A percentile compares a stretch with the other conserved stretches of the same genome.
These are phyloP conservation scores for Cuniculus paca DNA, from an alignment of 2,797 vertebrate genomes.

Conservation along the genomic window DNA sequence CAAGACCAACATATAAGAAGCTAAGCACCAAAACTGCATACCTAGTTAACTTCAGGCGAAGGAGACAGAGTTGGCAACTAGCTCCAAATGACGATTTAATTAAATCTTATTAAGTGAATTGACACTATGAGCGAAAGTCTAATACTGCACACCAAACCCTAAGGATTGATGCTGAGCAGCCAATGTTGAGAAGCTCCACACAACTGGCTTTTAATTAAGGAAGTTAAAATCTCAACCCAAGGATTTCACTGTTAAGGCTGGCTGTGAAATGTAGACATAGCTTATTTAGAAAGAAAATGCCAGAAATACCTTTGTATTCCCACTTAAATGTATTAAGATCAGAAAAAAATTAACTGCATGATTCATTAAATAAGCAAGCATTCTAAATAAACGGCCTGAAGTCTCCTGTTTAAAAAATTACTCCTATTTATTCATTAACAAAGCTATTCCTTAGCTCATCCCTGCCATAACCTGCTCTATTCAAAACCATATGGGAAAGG, in stretches of 20 bases:
- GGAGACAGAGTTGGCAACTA: slow-evolving; percentile 37
- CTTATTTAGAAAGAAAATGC: slow-evolving; percentile 69
- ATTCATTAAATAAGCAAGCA: slow-evolving; percentile 83
- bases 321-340: slow-evolving; percentile 57
- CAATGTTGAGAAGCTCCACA: slow-evolving; percentile 40
- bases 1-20: slow-evolving; percentile 27
- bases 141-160: slow-evolving; percentile 46
- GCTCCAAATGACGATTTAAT: slow-evolving; percentile 59
- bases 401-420: slow-evolving; percentile 84
- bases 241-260: slow-evolving; percentile 50
- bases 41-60: slow-evolving; percentile 49
- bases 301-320: slow-evolving; percentile 57
- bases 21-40: slow-evolving; percentile 40
- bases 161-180: background rate
- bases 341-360: slow-evolving; percentile 67
- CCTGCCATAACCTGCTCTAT: slow-evolving; percentile 91
- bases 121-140: slow-evolving; percentile 47
- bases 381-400: slow-evolving; percentile 78
- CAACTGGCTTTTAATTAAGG: slow-evolving; percentile 68
- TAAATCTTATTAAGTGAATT: slow-evolving; percentile 62
- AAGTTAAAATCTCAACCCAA: slow-evolving; percentile 64
- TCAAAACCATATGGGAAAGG: slow-evolving; percentile 92
- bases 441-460: slow-evolving; percentile 91
- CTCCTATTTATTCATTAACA: slow-evolving; percentile 89
- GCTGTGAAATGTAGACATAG: slow-evolving; percentile 64